Base-by-base conservation (phyloP, 2,113 vertebrate species). In the Embiotoca jacksoni region DNA sequence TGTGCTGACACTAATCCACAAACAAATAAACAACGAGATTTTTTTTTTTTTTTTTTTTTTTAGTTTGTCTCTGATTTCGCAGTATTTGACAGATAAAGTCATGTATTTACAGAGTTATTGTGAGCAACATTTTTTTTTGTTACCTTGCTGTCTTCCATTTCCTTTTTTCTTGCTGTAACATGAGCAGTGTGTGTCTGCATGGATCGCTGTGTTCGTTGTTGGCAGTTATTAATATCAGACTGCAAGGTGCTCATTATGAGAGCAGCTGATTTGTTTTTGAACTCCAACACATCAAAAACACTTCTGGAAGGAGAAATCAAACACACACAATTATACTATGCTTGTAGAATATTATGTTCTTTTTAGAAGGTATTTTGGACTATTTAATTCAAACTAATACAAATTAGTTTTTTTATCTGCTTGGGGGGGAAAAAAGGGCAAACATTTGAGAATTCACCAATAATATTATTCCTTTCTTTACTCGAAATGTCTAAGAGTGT, bases 11-110 rank as follows among this genome's bases (percentile, higher is more conserved):
- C 90, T 92, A 92, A 93, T 92, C 97, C 97, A 98, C 96, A 97
- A 97, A 97, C 85, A 97, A 97, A 97, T 96, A 96, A 96, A 97
- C 91, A 95, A 95, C 95, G 95, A 96, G 95, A 96, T 96, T 72
- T 71, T 85, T 73, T 78, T 67, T 60, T 37, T 73, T 78, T 67
- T 60, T 37, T 37, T 44, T 44, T 44, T 44, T 44, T 44, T 39
- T 67, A 79, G 71, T 80, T 76, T 31, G 62, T 82, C 65, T 80
- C 70, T 82, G 82, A 77, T 73, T 79, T 72, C 68, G 79, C 60
- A 73, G 57, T 50, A 76, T 82, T 64, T 84, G 78, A 85, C 71
- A 83, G 35, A 79, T 65, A 72, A 82, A 77, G 61, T 83, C 67
- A 59, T 69, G 75, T 72, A 73, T 86, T 87, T 76, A 71, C 61